A percentile compares a stretch with the other conserved stretches of the same genome.
Conservation (phyloP, 2,888 invertebrate genomes). For the Lasius platythorax region DNA sequence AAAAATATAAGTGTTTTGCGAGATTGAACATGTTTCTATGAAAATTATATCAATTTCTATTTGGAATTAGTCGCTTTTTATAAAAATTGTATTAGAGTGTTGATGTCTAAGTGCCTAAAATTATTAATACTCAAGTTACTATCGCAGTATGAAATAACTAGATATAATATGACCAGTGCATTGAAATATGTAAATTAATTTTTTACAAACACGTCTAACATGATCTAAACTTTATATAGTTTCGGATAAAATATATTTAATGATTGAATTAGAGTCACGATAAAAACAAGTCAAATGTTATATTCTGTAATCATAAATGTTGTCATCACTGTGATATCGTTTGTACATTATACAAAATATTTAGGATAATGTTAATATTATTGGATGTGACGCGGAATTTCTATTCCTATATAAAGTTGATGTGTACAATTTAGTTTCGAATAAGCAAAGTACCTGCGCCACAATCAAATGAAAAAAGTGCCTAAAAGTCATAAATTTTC, state of each 20-base stretch:
- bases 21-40: not conserved
- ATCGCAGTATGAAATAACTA: conserved; percentile 12
- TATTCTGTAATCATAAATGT: conserved; percentile 66
- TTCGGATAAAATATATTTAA: conserved; percentile 52
- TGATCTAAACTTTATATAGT: conserved; percentile 31
- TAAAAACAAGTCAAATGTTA: conserved; percentile 33
- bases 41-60: not conserved
- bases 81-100: not conserved
- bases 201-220: conserved; percentile 24
- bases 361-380: conserved; percentile 45
- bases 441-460: conserved; percentile 40
- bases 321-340: conserved; percentile 74
- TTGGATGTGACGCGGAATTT: conserved; percentile 3
- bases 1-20: not conserved
- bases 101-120: conserved; percentile 51
- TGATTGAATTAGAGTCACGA: conserved; percentile 32
- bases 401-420: conserved; percentile 11
- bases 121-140: conserved; percentile 33
- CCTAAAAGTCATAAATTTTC: conserved; percentile 18
- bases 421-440: conserved; percentile 17
- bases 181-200: conserved; percentile 21
- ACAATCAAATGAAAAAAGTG: conserved; percentile 26
- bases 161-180: not conserved
- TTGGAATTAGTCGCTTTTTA: not conserved
- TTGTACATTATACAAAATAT: conserved; percentile 61